A percentile compares a stretch with the other conserved stretches of the same genome.
phyloP scores from a whole-genome alignment of 92 coral and sea anemone genomes.

The Phenganax stokvisi region DNA sequence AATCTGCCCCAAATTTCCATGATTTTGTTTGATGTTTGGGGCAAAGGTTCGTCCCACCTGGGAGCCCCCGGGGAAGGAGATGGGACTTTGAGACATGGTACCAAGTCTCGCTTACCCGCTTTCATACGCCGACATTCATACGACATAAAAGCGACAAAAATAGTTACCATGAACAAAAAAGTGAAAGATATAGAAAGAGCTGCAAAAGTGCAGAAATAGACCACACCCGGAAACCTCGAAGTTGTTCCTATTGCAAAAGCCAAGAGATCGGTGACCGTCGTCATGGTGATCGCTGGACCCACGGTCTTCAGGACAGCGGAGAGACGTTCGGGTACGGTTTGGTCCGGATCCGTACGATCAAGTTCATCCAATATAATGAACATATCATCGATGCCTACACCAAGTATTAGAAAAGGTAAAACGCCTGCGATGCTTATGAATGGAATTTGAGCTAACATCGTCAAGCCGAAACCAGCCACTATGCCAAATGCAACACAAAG shows the following conservation, averaged over 20 bases:
- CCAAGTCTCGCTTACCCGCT: conserved; percentile 63
- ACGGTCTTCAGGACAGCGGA: conserved; percentile 63
- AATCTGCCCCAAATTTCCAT: conserved; percentile 55
- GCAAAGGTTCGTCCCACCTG: conserved; percentile 56
- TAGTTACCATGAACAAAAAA: conserved; percentile 62
- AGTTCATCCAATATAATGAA: conserved; percentile 67
- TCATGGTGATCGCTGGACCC: conserved; percentile 87
- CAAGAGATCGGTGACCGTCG: conserved; percentile 80
- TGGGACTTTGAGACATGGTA: conserved; percentile 61
- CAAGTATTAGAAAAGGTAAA: conserved; percentile 67
- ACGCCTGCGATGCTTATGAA: conserved; percentile 61
- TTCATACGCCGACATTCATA: conserved; percentile 67
- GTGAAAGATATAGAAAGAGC: conserved; percentile 61
- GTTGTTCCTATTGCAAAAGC: conserved; percentile 87
- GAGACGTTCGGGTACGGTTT: conserved; percentile 24
- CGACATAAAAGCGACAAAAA: conserved; percentile 70
- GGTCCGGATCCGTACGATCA: conserved; percentile 53
- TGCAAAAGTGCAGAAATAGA: conserved; percentile 77
- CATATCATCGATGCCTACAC: conserved; percentile 79
- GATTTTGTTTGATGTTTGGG: conserved; percentile 56
- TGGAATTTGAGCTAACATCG: conserved; percentile 53
- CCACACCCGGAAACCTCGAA: conserved; percentile 62
- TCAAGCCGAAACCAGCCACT: conserved; percentile 52
- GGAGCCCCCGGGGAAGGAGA: conserved; percentile 49
- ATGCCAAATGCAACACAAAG: conserved; percentile 55